Evolutionary conservation across 2,113 vertebrate species (phyloP), one percentile per base, ranked within the genome.

Genomic region (Chitala chitala): DNA sequence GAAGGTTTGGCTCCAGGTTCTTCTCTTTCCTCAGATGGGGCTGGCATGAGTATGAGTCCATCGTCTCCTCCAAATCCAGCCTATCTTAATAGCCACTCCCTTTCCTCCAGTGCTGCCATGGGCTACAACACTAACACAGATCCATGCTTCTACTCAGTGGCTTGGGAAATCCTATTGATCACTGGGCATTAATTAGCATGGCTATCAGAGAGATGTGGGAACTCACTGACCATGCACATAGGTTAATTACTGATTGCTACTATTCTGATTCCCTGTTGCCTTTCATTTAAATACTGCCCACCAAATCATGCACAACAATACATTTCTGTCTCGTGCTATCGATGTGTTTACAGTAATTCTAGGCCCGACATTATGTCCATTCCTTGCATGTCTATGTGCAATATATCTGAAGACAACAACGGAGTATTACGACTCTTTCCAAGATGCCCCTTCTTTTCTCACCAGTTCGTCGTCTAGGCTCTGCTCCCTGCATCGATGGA

Each of bases 111-210:
- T 54, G 4, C n/a, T 42, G 6, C 40, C 42, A 4, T 9, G 40
- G 22, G 64, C 64, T 46, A n/a, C 46, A n/a, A 68, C 42, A 68
- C 44, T 17, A 26, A 24, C 44, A 33, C 29, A 69, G 42, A 4
- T 24, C 1, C 46, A 15, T 53, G 26, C 68, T 48, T 53, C 48
- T 51, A 4, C 68, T 31, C 48, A 69, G 68, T 4, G 29, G 48
- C 46, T 51, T 31, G 46, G 53, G 42, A 68, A 46, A 44, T 68
- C 64, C 64, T 46, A 46, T 68, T 68, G 46, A 68, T 68, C 42
- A 68, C 64, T 12, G 22, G 40, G 64, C 40, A 22, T 36, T 46
- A 44, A 68, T 68, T 68, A 68, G 64, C 38, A 46, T 46, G 42
- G 64, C 42, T 68, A 46, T 38, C 64, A 48, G 42, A 68, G 40